Conservation (phyloP, 1,140 invertebrate species). For the Campoletis sonorensis region DNA sequence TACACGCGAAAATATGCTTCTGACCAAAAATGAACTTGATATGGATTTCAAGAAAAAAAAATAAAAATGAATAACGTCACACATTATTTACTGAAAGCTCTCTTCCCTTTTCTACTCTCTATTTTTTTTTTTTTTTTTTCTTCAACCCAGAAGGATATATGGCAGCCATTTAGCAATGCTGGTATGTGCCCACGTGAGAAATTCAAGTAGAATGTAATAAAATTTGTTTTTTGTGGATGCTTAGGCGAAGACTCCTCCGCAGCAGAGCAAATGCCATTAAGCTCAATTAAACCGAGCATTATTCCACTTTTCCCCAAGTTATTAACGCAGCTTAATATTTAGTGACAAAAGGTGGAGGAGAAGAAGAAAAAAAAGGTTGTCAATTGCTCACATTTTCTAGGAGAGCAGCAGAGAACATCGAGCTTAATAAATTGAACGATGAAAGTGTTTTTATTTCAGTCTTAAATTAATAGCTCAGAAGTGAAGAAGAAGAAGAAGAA, state of each 20-base stretch:
- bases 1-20: neutral
- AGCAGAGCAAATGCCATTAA: neutral
- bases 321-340: neutral
- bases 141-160: conserved; percentile 43
- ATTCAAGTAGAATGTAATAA: conserved; percentile 47
- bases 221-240: conserved; percentile 36
- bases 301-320: conserved; percentile 4
- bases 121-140: neutral
- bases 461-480: too few relatives aligned
- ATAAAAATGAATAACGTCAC: conserved; percentile 31
- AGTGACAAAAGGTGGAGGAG: too few relatives aligned
- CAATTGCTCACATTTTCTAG: too few relatives aligned
- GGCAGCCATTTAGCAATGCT: conserved; percentile 47
- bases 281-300: conserved; percentile 28
- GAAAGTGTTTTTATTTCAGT: too few relatives aligned
- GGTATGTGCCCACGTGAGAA: conserved; percentile 51
- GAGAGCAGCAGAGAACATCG: too few relatives aligned
- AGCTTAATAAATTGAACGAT: too few relatives aligned
- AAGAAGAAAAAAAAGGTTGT: too few relatives aligned
- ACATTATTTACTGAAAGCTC: conserved; percentile 31
- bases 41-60: conserved; percentile 37
- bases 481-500: conserved; percentile 1
- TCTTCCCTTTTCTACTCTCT: neutral
- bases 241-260: neutral
- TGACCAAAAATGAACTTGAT: neutral